These are phyloP conservation scores for Stramonita haemastoma DNA, from an alignment of 2,888 invertebrate genomes.

Conservation along the genomic window DNA sequence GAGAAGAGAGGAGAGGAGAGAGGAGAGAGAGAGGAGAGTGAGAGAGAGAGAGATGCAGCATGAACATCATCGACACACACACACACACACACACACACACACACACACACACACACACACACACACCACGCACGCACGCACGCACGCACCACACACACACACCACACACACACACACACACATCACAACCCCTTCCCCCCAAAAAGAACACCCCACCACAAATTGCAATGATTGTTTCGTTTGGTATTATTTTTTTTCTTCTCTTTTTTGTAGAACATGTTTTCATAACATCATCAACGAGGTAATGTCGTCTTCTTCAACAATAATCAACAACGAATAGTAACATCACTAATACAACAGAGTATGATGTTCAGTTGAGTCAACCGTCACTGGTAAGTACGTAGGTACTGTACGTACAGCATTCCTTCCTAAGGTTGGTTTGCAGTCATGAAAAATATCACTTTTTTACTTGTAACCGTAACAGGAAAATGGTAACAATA, in stretches of 20 bases:
- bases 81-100: not conserved
- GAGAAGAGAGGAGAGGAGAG: not conserved
- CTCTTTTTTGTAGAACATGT: conserved; percentile 35
- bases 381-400: not conserved
- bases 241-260: not conserved
- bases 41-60: not conserved
- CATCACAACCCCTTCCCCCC: not conserved
- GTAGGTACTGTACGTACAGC: no score
- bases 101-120: not conserved
- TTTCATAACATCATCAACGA: conserved; percentile 35
- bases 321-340: not conserved
- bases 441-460: not conserved
- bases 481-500: not conserved
- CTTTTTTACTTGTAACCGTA: not conserved
- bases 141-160: not conserved
- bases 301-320: conserved; percentile 32
- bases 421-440: not conserved
- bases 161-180: conserved; percentile 25
- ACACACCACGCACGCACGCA: not conserved
- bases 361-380: conserved; percentile 10
- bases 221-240: not conserved
- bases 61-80: not conserved
- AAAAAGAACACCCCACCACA: not conserved
- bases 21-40: not conserved
- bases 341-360: conserved; percentile 7